These are phyloP conservation scores for Pseudochromis fuscus DNA, from an alignment of 2,797 vertebrate genomes.

Conservation along the genomic window DNA sequence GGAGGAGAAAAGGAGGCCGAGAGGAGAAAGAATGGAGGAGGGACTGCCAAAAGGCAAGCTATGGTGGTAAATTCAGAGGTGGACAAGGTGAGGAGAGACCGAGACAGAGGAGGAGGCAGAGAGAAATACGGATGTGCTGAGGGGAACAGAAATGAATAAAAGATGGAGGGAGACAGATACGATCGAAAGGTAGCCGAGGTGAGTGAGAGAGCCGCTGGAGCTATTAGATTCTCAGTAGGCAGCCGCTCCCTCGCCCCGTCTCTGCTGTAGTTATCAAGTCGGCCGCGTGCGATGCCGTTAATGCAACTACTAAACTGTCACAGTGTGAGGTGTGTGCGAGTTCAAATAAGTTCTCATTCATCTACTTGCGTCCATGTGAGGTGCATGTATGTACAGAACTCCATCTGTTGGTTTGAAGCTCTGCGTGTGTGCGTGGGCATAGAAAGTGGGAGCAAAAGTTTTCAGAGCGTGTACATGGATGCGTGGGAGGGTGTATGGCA, in stretches of 20 bases:
- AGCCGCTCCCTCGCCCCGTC: conserved; percentile 33
- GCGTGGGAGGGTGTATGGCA: conserved; percentile 34
- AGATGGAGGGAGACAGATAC: conserved; percentile 73
- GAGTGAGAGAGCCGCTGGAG: conserved; percentile 69
- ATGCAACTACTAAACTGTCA: conserved; percentile 52
- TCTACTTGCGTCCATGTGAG: conserved; percentile 22
- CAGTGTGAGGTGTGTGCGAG: conserved; percentile 21
- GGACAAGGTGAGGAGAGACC: conserved; percentile 54
- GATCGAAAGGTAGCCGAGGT: conserved; percentile 72
- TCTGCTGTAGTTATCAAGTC: conserved; percentile 59
- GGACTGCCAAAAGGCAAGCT: conserved; percentile 66
- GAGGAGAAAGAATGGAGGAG: conserved; percentile 50
- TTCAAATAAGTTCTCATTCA: conserved; percentile 37
- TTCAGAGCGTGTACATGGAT: conserved; percentile 19
- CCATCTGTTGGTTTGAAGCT: conserved; percentile 30
- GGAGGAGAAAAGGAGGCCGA: conserved; percentile 43
- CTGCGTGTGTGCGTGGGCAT: neutral
- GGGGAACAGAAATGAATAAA: conserved; percentile 75
- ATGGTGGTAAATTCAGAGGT: conserved; percentile 69
- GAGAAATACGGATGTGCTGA: conserved; percentile 69
- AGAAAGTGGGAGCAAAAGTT: conserved; percentile 12
- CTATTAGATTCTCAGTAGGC: conserved; percentile 70
- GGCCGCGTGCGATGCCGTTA: conserved; percentile 42
- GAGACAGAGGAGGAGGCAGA: conserved; percentile 51
- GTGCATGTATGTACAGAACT: conserved; percentile 3